phyloP scores from a whole-genome alignment of 2,113 vertebrate genomes.

The Periophthalmodon schlosseri region DNA sequence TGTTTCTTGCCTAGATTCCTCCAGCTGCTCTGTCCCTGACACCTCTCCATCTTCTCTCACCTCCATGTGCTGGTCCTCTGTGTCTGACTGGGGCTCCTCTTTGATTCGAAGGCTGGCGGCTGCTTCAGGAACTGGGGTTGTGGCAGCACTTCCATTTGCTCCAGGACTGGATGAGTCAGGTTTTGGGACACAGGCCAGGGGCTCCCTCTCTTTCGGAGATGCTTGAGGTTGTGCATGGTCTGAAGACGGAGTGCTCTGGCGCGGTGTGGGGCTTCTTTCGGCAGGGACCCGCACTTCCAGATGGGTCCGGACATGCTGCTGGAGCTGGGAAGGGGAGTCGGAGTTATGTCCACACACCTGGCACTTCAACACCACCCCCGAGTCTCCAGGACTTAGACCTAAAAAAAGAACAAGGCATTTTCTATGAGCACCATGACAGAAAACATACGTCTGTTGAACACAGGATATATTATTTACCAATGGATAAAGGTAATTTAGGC shows the following conservation, averaged over 20 bases:
- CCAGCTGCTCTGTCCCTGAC: constrained; percentile 18
- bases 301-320: constrained; percentile 84
- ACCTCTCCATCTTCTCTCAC: constrained; percentile 34
- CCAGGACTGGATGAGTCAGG: constrained; percentile 75
- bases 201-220: constrained; percentile 62
- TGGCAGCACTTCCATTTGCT: constrained; percentile 75
- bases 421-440: background rate
- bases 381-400: constrained; percentile 82
- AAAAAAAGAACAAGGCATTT: constrained; percentile 9
- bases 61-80: constrained; percentile 57
- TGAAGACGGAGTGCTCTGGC: constrained; percentile 51
- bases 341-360: constrained; percentile 82
- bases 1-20: constrained; percentile 16
- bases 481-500: constrained; percentile 72
- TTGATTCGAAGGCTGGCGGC: constrained; percentile 74
- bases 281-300: constrained; percentile 68
- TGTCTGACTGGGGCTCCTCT: constrained; percentile 80
- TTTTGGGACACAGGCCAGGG: constrained; percentile 52
- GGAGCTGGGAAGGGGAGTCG: constrained; percentile 81
- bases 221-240: constrained; percentile 53
- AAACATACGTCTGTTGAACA: background rate
- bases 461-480: constrained; percentile 70
- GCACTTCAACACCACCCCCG: constrained; percentile 80
- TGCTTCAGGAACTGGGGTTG: constrained; percentile 61
- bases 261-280: constrained; percentile 69